A percentile compares a stretch with the other conserved stretches of the same genome.
Evolutionary conservation across 2,888 invertebrate species (phyloP).

Genomic region (Boloria selene): DNA sequence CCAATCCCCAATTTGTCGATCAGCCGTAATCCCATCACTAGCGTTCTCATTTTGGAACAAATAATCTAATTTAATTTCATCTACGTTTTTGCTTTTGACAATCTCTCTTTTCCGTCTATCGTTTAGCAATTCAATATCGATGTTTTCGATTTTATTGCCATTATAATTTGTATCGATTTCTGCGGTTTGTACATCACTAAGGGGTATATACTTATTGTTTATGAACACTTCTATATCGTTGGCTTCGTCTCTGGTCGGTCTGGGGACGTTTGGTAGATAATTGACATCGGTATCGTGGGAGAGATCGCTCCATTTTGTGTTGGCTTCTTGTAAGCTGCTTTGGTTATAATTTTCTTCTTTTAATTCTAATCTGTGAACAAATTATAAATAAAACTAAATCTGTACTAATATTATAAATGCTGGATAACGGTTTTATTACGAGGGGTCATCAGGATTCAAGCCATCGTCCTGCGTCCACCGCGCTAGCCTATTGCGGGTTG

Average conservation of each 20-base stretch:
- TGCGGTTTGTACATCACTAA: conserved; percentile 43
- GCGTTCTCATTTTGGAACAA: conserved; percentile 29
- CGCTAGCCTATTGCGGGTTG: too few species aligned
- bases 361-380: conserved; percentile 30
- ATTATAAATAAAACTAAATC: too few species aligned
- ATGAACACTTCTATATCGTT: conserved; percentile 58
- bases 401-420: too few species aligned
- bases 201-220: conserved; percentile 54
- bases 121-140: conserved; percentile 13
- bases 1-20: conserved; percentile 46
- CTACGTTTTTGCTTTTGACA: conserved; percentile 31
- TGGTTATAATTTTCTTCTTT: conserved; percentile 12
- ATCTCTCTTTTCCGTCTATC: conserved; percentile 41
- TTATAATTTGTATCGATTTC: conserved; percentile 22
- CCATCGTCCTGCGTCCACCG: too few species aligned
- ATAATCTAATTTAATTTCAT: conserved; percentile 28
- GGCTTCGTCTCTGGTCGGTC: conserved; percentile 53
- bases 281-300: conserved; percentile 72
- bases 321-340: conserved; percentile 32
- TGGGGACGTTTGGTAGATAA: conserved; percentile 50
- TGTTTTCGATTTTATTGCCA: conserved; percentile 24
- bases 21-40: conserved; percentile 29
- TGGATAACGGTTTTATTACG: too few species aligned
- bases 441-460: too few species aligned
- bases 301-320: conserved; percentile 58